phyloP scores from a whole-genome alignment of 2,113 vertebrate genomes.

The Hiodon alosoides region DNA sequence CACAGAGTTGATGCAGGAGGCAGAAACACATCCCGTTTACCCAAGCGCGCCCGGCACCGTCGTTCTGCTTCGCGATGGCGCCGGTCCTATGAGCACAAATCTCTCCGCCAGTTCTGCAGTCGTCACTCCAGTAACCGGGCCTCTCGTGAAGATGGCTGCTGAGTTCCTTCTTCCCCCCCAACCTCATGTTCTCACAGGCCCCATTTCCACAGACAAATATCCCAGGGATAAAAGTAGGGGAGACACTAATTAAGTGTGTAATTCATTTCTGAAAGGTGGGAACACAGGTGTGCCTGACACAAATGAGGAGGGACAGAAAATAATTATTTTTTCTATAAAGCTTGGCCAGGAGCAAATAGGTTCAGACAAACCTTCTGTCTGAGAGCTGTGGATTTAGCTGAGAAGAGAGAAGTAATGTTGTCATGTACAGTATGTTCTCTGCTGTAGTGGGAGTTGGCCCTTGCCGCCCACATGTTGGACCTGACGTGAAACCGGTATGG shows the following conservation, averaged over 20 bases:
- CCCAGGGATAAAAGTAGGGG: not conserved
- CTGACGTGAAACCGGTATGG: not conserved
- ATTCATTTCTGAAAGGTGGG: conserved; percentile 12
- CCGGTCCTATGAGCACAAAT: too few relatives aligned
- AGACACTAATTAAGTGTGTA: conserved; percentile 13
- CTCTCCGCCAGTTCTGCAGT: not conserved
- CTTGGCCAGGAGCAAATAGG: not conserved
- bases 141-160: not conserved
- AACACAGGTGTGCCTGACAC: conserved; percentile 10
- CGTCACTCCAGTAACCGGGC: too few relatives aligned
- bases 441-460: not conserved
- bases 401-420: not conserved
- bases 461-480: not conserved
- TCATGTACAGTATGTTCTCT: conserved; percentile 4
- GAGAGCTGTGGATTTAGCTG: not conserved
- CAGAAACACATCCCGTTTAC: too few relatives aligned
- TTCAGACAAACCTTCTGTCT: conserved; percentile 10
- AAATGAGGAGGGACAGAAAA: conserved; percentile 11
- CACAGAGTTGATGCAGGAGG: too few relatives aligned
- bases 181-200: not conserved
- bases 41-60: too few relatives aligned
- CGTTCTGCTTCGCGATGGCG: too few relatives aligned
- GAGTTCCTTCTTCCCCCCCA: not conserved
- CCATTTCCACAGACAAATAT: not conserved
- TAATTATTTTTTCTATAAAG: conserved; percentile 10